Evolutionary conservation across 2,888 invertebrate species (phyloP), one percentile per base, ranked within the genome.

Genomic region (Hololepta plana): DNA sequence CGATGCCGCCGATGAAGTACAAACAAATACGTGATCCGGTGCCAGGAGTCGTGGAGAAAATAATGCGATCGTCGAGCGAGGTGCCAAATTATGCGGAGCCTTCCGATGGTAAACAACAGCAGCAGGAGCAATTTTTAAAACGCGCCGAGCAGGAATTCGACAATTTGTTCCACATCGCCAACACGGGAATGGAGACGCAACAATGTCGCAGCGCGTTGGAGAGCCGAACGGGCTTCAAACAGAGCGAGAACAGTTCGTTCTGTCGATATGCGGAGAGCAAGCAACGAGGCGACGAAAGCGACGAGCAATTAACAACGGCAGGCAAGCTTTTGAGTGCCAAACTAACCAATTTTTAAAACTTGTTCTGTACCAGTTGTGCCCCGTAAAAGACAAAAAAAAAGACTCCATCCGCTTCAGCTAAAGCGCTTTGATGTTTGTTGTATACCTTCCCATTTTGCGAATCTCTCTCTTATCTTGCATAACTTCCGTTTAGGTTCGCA

Each of bases 1-100:
- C 59, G n/a, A 51, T 60, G 44, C 64, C 67, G 2, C 43, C 55
- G 4, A 50, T 66, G 43, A 59, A 60, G 29, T 60, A 60, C 37
- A 64, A 65, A 36, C 60, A 62, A 35, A 53, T 60, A 21, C 46
- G 51, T 23, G 52, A 53, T 15, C 46, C 47, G 5, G 32, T 46
- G 7, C 49, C 49, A 2, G 47, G 46, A 26, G 44, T 50, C 2
- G 44, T 46, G 1, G 48, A 49, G 43, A 35, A n/a, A n/a, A n/a
- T n/a, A n/a, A n/a, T n/a, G n/a, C n/a, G n/a, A n/a, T 12, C 2
- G 8, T 13, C 2, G 14, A 23, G 8, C 13, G 14, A 10, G n/a
- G n/a, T n/a, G n/a, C n/a, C n/a, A n/a, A n/a, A n/a, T n/a, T n/a
- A n/a, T n/a, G n/a, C n/a, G n/a, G n/a, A n/a, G n/a, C n/a, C n/a